Evolutionary conservation across 92 coral and sea anemone genomes (phyloP).

Genomic region (Porites lobata): DNA sequence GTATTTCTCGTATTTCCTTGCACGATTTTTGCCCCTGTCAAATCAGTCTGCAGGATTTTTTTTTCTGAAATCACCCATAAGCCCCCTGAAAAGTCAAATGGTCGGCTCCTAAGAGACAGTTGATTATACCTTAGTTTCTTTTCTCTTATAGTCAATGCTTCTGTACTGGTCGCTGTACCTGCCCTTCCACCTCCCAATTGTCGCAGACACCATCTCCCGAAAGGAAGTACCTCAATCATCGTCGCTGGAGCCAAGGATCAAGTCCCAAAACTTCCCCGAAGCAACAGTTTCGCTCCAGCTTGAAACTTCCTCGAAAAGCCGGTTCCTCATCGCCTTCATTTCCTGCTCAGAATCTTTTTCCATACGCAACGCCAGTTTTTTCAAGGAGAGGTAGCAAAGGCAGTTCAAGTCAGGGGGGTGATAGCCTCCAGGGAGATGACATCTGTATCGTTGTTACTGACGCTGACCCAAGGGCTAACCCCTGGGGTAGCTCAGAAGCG

Average conservation of each 20-base stretch:
- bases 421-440: conserved; percentile 33
- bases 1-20: too few species aligned
- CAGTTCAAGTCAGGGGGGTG: conserved; percentile 23
- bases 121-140: not conserved
- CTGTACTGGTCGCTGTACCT: conserved; percentile 64
- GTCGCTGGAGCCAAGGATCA: conserved; percentile 36
- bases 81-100: too few species aligned
- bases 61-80: too few species aligned
- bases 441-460: conserved; percentile 75
- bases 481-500: conserved; percentile 35
- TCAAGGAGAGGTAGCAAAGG: conserved; percentile 21
- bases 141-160: conserved; percentile 26
- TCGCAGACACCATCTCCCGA: conserved; percentile 25
- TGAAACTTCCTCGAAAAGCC: not conserved
- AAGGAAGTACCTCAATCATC: conserved; percentile 65
- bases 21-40: too few species aligned
- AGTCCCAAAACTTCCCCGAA: not conserved
- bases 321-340: conserved; percentile 13
- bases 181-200: not conserved
- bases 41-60: too few species aligned
- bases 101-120: too few species aligned
- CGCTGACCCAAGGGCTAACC: conserved; percentile 43
- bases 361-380: conserved; percentile 11
- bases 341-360: not conserved
- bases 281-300: not conserved